Evolutionary conservation across 1,140 invertebrate species (phyloP).

Genomic region (Drosophila lowei): DNA sequence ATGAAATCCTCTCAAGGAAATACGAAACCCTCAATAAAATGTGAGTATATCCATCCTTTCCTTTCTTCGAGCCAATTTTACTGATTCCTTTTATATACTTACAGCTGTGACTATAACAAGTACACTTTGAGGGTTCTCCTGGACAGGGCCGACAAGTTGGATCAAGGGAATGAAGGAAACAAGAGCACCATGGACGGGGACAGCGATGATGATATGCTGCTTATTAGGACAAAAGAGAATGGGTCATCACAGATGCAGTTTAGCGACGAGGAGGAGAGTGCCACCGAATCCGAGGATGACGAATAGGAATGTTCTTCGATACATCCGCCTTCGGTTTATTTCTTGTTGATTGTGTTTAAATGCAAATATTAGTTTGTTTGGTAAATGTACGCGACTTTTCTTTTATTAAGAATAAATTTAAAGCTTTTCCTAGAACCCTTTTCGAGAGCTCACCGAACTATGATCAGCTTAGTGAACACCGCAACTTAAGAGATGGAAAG

Average conservation of each 20-base stretch:
- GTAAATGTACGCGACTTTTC: conserved; percentile 44
- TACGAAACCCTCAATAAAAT: conserved; percentile 93
- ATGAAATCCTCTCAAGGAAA: conserved; percentile 92
- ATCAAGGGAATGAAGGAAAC: conserved; percentile 18
- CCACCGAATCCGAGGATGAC: conserved; percentile 35
- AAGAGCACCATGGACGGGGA: conserved; percentile 19
- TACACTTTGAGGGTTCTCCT: conserved; percentile 88
- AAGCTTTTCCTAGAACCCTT: conserved; percentile 60
- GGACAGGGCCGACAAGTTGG: conserved; percentile 84
- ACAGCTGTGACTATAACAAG: conserved; percentile 92
- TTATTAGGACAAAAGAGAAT: conserved; percentile 51
- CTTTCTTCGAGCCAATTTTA: not conserved
- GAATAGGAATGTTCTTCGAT: not conserved
- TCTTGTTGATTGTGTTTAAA: conserved; percentile 8
- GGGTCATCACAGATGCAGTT: conserved; percentile 37
- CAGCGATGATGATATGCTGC: conserved; percentile 70
- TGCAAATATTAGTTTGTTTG: conserved; percentile 32
- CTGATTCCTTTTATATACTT: not conserved
- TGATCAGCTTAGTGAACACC: conserved; percentile 24
- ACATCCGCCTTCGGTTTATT: no score
- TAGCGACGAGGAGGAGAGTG: conserved; percentile 54
- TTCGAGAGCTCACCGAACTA: conserved; percentile 29
- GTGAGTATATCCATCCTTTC: conserved; percentile 85
- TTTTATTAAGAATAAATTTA: conserved; percentile 63
- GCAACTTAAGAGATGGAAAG: conserved; percentile 54